Evolutionary conservation across 2,888 invertebrate genomes (phyloP).

Genomic region (Cyrtodaria siliqua): DNA sequence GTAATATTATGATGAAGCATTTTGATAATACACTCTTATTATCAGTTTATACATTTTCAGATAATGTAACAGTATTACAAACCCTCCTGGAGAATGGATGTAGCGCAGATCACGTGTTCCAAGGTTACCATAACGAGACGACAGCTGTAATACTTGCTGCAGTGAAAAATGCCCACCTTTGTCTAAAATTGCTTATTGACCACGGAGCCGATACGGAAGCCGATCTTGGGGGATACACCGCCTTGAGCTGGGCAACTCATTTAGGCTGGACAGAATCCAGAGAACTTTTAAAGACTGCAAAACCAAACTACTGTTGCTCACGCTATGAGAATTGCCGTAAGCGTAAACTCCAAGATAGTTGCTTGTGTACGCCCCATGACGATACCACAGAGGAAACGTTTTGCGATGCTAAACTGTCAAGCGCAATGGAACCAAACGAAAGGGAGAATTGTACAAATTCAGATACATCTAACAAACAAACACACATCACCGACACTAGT

Average conservation of each 20-base stretch:
- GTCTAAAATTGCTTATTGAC: slow-evolving; percentile 48
- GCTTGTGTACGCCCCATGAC: neutral
- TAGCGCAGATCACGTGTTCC: slow-evolving; percentile 43
- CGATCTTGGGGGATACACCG: slow-evolving; percentile 30
- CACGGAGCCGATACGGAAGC: slow-evolving; percentile 45
- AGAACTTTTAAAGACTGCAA: slow-evolving; percentile 19
- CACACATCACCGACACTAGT: neutral
- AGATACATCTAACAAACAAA: neutral
- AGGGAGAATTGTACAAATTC: neutral
- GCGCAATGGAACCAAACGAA: neutral
- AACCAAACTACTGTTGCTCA: slow-evolving; percentile 6
- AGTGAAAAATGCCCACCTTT: slow-evolving; percentile 43
- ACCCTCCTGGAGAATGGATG: slow-evolving; percentile 52
- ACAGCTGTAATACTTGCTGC: slow-evolving; percentile 49
- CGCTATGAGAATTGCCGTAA: neutral
- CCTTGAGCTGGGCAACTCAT: slow-evolving; percentile 42
- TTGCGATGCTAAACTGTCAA: no score
- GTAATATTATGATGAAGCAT: no score
- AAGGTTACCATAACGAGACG: slow-evolving; percentile 53
- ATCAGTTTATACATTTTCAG: no score
- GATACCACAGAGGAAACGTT: slow-evolving; percentile 5
- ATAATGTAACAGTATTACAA: slow-evolving; percentile 48
- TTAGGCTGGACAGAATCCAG: slow-evolving; percentile 48
- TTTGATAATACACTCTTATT: no score
- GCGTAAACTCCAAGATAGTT: neutral